These are phyloP conservation scores for Pseudolaguvia tuberculata DNA, from an alignment of 2,113 vertebrate species.

Conservation along the genomic window DNA sequence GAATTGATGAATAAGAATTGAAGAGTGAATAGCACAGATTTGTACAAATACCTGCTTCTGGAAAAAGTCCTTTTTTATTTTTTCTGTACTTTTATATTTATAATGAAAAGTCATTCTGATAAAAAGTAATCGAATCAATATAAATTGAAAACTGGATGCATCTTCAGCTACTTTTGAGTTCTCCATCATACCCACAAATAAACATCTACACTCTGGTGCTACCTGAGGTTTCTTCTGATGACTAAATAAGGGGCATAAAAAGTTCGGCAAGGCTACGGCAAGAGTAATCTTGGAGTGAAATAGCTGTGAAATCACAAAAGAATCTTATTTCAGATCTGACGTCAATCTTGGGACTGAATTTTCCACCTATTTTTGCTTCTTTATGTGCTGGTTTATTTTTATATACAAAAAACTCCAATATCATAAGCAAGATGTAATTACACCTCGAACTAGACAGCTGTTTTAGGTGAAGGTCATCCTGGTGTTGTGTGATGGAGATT, in stretches of 20 bases:
- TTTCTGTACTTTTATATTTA: neutral
- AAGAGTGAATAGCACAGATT: neutral
- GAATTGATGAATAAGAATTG: neutral
- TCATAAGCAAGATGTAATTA: neutral
- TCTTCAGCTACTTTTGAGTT: neutral
- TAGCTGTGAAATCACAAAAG: constrained; percentile 4
- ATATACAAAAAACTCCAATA: neutral
- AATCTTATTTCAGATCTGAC: neutral
- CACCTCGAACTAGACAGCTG: neutral
- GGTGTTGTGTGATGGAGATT: neutral
- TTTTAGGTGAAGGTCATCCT: neutral
- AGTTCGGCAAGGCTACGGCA: neutral
- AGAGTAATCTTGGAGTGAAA: neutral
- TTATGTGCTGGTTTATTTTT: neutral
- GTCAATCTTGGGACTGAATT: neutral
- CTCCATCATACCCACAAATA: neutral
- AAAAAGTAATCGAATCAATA: no score
- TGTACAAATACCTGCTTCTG: neutral
- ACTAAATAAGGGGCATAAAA: neutral
- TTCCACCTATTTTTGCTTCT: neutral
- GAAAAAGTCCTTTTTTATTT: neutral
- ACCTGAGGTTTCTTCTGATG: neutral
- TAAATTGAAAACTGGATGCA: neutral
- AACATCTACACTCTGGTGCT: neutral
- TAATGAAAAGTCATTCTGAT: neutral